Base-by-base conservation (phyloP, 2,113 vertebrate species). In the Aptenodytes patagonicus region DNA sequence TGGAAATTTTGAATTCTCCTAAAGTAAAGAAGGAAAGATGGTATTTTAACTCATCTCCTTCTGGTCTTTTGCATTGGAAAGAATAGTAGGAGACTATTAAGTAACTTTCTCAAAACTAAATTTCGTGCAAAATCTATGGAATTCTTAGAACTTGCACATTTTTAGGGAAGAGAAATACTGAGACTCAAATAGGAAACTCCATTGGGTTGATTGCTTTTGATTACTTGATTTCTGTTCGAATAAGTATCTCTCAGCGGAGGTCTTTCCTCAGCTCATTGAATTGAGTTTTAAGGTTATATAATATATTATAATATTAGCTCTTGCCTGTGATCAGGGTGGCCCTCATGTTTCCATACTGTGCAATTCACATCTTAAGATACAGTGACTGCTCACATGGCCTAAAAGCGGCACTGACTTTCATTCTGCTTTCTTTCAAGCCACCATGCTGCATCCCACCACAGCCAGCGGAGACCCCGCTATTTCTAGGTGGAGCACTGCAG, bases 401-500 rank as follows among this genome's bases (percentile, higher is more conserved):
- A 32, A 72, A 83, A 80, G 71, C 79, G 83, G 54, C 66, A 1
- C 46, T 61, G 70, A 34, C 10, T 44, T 95, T 69, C 21, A 9
- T 76, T 61, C 78, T 79, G 15, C 70, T 69, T 13, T 76, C 42
- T 66, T 64, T 54, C 61, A 71, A 66, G 44, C 24, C 28, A 17
- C 42, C 10, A 1, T 22, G 47, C 62, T 65, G 70, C 71, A 57
- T 49, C 36, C 46, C 81, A 19, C 32, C 47, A 38, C 0, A 14
- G 32, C 28, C 51, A 66, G 60, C 2, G 0, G 62, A 71, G n/a
- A 40, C 51, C 57, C 31, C 1, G 1, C 51, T 75, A 0, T 32
- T 55, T 80, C 57, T 61, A 13, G 17, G 16, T 51, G 36, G 47
- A 81, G 32, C 60, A 26, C 9, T 3, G 58, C 71, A 44, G 72